Evolutionary conservation across 1,140 invertebrate species (phyloP), one percentile per base, ranked within the genome.

Genomic region (Cheumatopsyche charites): DNA sequence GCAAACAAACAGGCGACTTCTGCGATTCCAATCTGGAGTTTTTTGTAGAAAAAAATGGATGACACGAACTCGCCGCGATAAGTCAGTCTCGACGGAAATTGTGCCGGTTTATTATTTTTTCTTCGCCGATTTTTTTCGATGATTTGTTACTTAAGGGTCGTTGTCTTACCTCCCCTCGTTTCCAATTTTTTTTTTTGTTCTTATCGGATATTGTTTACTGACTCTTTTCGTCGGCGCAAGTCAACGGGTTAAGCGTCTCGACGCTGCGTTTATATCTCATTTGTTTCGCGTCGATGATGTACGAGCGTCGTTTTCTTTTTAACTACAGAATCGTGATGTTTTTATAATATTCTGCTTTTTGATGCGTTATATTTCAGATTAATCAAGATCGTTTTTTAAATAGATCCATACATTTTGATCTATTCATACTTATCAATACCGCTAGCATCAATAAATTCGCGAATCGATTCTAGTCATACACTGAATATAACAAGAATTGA

Each of bases 1-100:
- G 82, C 83, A 82, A 82, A 82, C 83, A 82, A 84, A 83, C 83
- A 83, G 83, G 83, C 83, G 83, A 84, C 83, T 83, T 83, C 82
- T 83, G 83, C 83, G 83, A 84, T 84, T 83, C 83, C 82, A 81
- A 83, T 83, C 82, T 82, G 82, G 70, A 36, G 3, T 36, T 36
- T 36, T 36, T 9, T 36, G 29, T 36, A 25, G 61, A 62, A 65
- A 68, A 69, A 72, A 65, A 81, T 81, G 80, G 82, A 82, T 82
- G 82, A 82, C 79, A 83, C 82, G 82, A 82, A 81, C 78, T 79
- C 80, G 29, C 29, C 29, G 29, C 29, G 9, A 36, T 36, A 36
- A 79, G 78, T 84, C 83, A 84, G 83, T 84, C 80, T 79, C 80
- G 83, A 80, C 83, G 83, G 83, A 84, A 84, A 84, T 84, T 84